phyloP scores from a whole-genome alignment of 2,888 invertebrate genomes.

The Sinotaia quadrata region DNA sequence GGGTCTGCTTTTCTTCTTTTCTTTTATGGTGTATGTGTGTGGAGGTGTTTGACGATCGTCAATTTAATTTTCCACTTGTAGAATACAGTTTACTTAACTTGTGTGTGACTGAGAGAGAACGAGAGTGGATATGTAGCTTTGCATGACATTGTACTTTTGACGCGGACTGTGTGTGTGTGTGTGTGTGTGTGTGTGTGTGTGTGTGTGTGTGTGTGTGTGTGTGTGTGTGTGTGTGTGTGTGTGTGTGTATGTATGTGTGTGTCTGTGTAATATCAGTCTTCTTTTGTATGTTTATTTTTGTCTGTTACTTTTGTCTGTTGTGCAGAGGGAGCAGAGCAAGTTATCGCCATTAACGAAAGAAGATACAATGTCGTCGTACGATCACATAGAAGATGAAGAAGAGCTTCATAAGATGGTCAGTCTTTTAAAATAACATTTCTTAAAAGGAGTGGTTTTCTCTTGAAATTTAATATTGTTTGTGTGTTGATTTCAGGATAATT shows the following conservation, averaged over 20 bases:
- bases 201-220: background rate
- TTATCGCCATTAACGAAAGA: too few species aligned
- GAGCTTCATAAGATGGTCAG: slow-evolving; percentile 63
- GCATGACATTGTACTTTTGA: slow-evolving; percentile 1
- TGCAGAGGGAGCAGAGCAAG: background rate
- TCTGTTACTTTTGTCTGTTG: background rate
- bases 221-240: slow-evolving; percentile 4
- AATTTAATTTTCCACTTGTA: too few species aligned
- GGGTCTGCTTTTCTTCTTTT: too few species aligned
- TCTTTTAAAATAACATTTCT: too few species aligned
- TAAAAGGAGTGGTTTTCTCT: too few species aligned
- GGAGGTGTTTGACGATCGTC: too few species aligned
- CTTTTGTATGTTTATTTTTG: background rate
- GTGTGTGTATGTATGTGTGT: slow-evolving; percentile 1
- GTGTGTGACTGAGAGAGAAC: slow-evolving; percentile 11
- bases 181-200: background rate
- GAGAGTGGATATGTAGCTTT: slow-evolving; percentile 8
- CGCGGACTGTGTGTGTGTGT: background rate
- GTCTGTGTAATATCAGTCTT: background rate
- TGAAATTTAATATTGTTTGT: too few species aligned
- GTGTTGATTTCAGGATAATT: too few species aligned
- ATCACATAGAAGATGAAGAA: slow-evolving; percentile 59
- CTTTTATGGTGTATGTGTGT: too few species aligned
- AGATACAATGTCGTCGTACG: slow-evolving; percentile 50
- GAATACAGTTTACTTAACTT: background rate